Conservation (phyloP, 1,140 invertebrate genomes). For the Drosophila azteca region DNA sequence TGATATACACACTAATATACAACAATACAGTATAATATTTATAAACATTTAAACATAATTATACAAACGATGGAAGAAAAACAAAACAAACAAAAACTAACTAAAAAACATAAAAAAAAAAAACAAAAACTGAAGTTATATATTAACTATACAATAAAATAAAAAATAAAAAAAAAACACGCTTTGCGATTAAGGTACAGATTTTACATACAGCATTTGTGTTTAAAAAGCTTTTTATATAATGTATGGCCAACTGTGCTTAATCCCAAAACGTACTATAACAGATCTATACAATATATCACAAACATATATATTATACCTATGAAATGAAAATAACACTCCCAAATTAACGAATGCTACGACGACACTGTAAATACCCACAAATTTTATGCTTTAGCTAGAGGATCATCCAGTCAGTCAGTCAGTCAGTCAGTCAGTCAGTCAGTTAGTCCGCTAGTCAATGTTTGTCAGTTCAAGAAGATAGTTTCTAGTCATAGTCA, state of each 20-base stretch:
- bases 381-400: constrained; percentile 58
- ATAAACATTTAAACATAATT: constrained; percentile 75
- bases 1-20: constrained; percentile 82
- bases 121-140: constrained; percentile 35
- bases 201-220: constrained; percentile 53
- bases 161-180: constrained; percentile 36
- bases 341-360: constrained; percentile 47
- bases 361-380: constrained; percentile 71
- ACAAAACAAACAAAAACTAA: constrained; percentile 9
- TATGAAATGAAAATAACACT: constrained; percentile 14
- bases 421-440: constrained; percentile 21
- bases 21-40: constrained; percentile 76
- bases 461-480: constrained; percentile 47
- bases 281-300: constrained; percentile 16
- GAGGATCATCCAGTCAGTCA: not conserved
- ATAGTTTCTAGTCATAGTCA: constrained; percentile 55
- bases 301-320: constrained; percentile 18
- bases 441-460: constrained; percentile 32
- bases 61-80: constrained; percentile 49
- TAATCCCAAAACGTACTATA: constrained; percentile 31
- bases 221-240: constrained; percentile 49
- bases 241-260: constrained; percentile 58
- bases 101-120: constrained; percentile 18
- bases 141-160: constrained; percentile 39
- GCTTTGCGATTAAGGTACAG: constrained; percentile 58